phyloP scores from a whole-genome alignment of 2,888 invertebrate species.

The Subacronicta megacephala region DNA sequence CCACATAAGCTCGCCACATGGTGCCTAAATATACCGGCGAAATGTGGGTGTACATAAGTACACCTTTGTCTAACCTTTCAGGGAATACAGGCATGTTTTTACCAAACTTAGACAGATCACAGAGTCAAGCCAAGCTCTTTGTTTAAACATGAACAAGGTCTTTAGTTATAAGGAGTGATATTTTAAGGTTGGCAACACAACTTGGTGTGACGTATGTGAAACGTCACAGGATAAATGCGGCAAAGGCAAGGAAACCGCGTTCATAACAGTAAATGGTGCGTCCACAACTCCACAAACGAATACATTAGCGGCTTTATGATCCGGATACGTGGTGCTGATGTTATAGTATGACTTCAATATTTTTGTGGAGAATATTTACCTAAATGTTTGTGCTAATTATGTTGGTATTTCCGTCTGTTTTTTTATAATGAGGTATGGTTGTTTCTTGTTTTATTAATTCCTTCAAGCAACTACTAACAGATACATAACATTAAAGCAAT shows the following conservation, averaged over 20 bases:
- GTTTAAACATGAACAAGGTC: too few relatives aligned
- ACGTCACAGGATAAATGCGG: conserved; percentile 68
- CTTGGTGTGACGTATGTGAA: conserved; percentile 33
- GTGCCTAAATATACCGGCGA: too few relatives aligned
- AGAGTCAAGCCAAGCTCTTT: too few relatives aligned
- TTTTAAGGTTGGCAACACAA: conserved; percentile 20
- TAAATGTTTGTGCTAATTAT: conserved; percentile 24
- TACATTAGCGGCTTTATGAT: conserved; percentile 77
- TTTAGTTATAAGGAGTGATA: neutral
- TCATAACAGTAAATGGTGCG: conserved; percentile 80
- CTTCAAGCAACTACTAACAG: too few relatives aligned
- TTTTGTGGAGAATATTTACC: conserved; percentile 18
- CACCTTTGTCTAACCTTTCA: too few relatives aligned
- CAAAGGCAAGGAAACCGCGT: conserved; percentile 69
- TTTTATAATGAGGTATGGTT: neutral
- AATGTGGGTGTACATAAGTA: too few relatives aligned
- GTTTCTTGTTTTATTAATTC: too few relatives aligned
- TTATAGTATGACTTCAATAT: conserved; percentile 55
- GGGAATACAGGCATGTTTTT: too few relatives aligned
- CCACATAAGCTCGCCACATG: too few relatives aligned
- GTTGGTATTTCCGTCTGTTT: conserved; percentile 11
- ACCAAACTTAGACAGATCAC: too few relatives aligned
- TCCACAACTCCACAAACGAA: conserved; percentile 72
- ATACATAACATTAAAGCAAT: too few relatives aligned
- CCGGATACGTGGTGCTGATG: conserved; percentile 65